phyloP scores from a whole-genome alignment of 2,888 invertebrate genomes.

The Mythimna pallens region DNA sequence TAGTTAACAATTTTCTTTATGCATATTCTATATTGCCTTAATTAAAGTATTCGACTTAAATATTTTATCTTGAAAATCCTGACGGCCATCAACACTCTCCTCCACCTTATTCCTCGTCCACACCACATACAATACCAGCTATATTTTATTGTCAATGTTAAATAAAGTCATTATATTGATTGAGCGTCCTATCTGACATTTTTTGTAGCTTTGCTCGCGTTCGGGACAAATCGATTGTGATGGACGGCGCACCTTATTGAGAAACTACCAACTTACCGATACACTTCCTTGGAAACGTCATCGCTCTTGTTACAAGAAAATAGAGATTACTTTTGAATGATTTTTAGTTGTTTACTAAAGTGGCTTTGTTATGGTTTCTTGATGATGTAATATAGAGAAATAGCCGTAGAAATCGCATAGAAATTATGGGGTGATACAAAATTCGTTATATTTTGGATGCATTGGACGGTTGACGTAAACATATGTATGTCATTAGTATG shows the following conservation, averaged over 20 bases:
- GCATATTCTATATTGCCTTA: not conserved
- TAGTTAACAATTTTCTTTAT: no score
- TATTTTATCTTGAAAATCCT: not conserved
- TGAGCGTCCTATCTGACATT: constrained; percentile 77
- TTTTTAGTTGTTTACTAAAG: not conserved
- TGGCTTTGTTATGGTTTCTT: constrained; percentile 37
- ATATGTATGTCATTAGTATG: constrained; percentile 62
- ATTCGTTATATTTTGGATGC: constrained; percentile 71
- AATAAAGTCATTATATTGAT: constrained; percentile 91
- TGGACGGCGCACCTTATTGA: constrained; percentile 83
- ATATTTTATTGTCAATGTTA: constrained; percentile 90
- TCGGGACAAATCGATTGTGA: constrained; percentile 87
- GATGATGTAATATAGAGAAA: constrained; percentile 75
- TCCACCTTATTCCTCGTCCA: constrained; percentile 72
- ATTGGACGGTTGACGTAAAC: constrained; percentile 74
- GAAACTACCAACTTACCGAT: constrained; percentile 59
- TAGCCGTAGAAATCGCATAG: constrained; percentile 83
- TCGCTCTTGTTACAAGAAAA: accelerated
- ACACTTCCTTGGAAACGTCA: not conserved
- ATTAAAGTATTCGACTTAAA: not conserved
- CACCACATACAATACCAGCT: constrained; percentile 81
- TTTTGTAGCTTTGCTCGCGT: constrained; percentile 74
- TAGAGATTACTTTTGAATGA: constrained; percentile 17
- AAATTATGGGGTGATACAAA: constrained; percentile 74
- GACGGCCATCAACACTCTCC: constrained; percentile 28